phyloP scores from a whole-genome alignment of 2,113 vertebrate species.

The Eleginops maclovinus region DNA sequence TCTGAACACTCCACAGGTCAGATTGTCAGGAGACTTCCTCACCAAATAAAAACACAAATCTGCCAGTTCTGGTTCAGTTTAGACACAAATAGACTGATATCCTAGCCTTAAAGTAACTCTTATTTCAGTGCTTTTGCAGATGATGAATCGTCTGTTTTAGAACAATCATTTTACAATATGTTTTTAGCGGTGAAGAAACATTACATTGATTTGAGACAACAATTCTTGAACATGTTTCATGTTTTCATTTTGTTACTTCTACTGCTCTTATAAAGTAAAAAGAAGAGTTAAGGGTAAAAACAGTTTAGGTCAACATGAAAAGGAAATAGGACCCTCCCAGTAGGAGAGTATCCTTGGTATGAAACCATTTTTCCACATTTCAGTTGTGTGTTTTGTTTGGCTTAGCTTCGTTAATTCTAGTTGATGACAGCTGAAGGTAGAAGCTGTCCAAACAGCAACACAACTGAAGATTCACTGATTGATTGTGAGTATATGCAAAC shows the following conservation, averaged over 20 bases:
- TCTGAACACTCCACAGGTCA: background rate
- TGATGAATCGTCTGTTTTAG: slow-evolving; percentile 8
- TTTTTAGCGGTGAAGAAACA: slow-evolving; percentile 8
- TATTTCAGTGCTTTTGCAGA: slow-evolving; percentile 29
- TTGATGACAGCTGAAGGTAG: slow-evolving; percentile 46
- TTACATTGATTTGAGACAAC: slow-evolving; percentile 13
- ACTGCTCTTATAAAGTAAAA: background rate
- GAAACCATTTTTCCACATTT: slow-evolving; percentile 41
- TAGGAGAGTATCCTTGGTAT: slow-evolving; percentile 21
- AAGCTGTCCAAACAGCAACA: slow-evolving; percentile 25
- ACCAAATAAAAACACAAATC: background rate
- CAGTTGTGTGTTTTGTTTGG: slow-evolving; percentile 53
- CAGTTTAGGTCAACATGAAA: background rate
- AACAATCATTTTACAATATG: no score
- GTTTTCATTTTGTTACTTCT: background rate
- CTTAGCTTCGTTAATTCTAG: slow-evolving; percentile 31
- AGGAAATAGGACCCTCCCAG: background rate
- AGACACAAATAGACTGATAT: slow-evolving; percentile 11
- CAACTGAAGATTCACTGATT: slow-evolving; percentile 32
- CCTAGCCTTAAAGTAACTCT: background rate
- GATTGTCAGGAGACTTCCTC: slow-evolving; percentile 1
- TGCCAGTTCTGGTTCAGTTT: slow-evolving; percentile 1
- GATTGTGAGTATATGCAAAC: slow-evolving; percentile 30
- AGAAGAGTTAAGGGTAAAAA: background rate
- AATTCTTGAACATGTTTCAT: slow-evolving; percentile 11